Base-by-base conservation (phyloP, 2,888 invertebrate genomes). In the Nycteola revayana region DNA sequence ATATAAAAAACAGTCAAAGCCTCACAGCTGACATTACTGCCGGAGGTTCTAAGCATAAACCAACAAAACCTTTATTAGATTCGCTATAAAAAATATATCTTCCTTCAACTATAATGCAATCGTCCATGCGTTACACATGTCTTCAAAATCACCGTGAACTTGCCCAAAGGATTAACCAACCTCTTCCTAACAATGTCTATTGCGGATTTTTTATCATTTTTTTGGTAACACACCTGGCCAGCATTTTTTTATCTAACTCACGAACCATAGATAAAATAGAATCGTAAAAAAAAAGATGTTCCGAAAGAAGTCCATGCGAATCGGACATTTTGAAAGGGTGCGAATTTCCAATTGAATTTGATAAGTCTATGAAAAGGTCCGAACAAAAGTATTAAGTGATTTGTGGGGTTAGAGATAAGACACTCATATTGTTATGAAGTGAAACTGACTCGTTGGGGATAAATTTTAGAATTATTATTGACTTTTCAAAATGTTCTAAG, bases 71-170 rank as follows among this genome's bases (percentile, higher is more conserved):
- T 63, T 61, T 59, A 60, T 61, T 54, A 48, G 34, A 40, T 33
- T 36, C 42, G 18, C 11, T 29, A 7, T 50, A 51, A 56, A 59
- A 60, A 61, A 60, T 26, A 28, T 32, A 32, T 57, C 58, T 52
- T 60, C 49, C 52, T 47, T 9, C 36, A 22, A 21, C 39, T 36
- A 70, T 74, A 82, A 67, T 47, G 53, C 64, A 50, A 39, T 59
- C 63, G 68, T 51, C 75, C 71, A 75, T 66, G 75, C 72, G 72
- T 75, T 75, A 78, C 79, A 79, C 73, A 82, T 78, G 81, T 77
- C 74, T 75, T 60, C 42, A 52, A 44, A 59, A 55, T 55, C 55
- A 56, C 56, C 57, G 52, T 49, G 54, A 52, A 59, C 55, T 58
- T 59, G 49, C 60, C 60, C 47, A 75, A 74, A 77, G 77, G 76